phyloP scores from a whole-genome alignment of 2,888 invertebrate genomes.

The Drosophila kambysellisi region DNA sequence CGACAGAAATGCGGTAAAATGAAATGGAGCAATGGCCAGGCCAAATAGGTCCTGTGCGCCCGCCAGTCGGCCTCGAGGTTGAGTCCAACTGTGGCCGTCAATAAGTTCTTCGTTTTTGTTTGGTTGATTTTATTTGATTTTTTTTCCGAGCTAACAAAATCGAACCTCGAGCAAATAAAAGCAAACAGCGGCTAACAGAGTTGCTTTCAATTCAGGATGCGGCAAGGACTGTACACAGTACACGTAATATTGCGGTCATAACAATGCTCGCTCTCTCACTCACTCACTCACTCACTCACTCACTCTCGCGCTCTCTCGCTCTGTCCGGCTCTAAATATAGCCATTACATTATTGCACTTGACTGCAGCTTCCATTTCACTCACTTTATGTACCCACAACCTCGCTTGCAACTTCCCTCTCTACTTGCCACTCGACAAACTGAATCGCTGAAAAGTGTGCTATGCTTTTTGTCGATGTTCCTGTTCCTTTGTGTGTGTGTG shows the following conservation, averaged over 20 bases:
- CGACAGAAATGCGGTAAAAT: constrained; percentile 69
- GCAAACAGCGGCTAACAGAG: constrained; percentile 46
- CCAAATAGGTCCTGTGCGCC: constrained; percentile 15
- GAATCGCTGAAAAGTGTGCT: constrained; percentile 49
- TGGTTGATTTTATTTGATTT: not conserved
- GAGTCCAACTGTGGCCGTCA: constrained; percentile 28
- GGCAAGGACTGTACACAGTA: constrained; percentile 49
- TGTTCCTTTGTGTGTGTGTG: not conserved
- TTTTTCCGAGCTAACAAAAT: constrained; percentile 39
- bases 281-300: not conserved
- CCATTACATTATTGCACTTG: constrained; percentile 77
- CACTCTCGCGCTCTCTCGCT: not conserved
- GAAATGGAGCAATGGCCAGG: constrained; percentile 52
- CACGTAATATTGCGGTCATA: constrained; percentile 73
- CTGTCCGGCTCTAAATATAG: constrained; percentile 47
- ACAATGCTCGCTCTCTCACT: constrained; percentile 12
- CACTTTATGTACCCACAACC: constrained; percentile 16
- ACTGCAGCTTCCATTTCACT: constrained; percentile 67
- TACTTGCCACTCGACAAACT: constrained; percentile 23
- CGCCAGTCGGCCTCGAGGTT: constrained; percentile 4
- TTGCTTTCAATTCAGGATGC: constrained; percentile 46
- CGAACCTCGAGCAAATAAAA: constrained; percentile 56
- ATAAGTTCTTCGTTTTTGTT: constrained; percentile 30
- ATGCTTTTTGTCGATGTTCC: constrained; percentile 31
- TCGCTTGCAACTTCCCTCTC: not conserved